Evolutionary conservation across 2,113 vertebrate genomes (phyloP).

Genomic region (Calyptommatus sinebrachiatus): DNA sequence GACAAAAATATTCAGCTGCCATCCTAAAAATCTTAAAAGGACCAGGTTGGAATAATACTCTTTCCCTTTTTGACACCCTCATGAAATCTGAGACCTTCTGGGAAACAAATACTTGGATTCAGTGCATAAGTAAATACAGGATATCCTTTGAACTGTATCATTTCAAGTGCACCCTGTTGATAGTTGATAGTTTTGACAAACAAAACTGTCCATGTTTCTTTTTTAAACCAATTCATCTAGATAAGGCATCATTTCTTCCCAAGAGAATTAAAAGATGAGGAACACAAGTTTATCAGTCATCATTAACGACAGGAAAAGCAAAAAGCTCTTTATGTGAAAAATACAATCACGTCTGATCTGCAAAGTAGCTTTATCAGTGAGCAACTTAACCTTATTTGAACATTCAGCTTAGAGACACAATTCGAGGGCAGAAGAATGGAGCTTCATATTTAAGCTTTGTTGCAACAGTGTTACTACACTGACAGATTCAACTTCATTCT

Average conservation of each 20-base stretch:
- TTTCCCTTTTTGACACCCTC: constrained; percentile 20
- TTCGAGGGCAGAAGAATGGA: no score
- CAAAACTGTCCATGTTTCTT: constrained; percentile 43
- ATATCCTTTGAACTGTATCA: constrained; percentile 66
- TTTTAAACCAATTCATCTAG: constrained; percentile 46
- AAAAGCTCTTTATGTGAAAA: constrained; percentile 26
- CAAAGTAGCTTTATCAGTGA: background rate
- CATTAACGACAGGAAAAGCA: constrained; percentile 39
- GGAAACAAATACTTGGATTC: constrained; percentile 23
- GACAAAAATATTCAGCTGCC: background rate
- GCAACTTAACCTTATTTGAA: no score
- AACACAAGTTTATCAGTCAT: constrained; percentile 41
- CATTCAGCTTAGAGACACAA: no score
- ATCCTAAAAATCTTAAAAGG: background rate
- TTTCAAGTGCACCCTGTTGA: constrained; percentile 51
- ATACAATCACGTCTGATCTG: constrained; percentile 4
- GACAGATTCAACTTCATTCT: no score
- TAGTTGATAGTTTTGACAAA: no score
- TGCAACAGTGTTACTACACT: no score
- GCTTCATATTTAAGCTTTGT: no score
- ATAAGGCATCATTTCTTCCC: constrained; percentile 50
- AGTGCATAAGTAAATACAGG: constrained; percentile 55
- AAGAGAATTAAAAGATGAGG: constrained; percentile 45
- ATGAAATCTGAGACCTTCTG: background rate
- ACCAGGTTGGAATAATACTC: background rate